Conservation (phyloP, 2,113 vertebrate genomes). For the Antechinus flavipes region DNA sequence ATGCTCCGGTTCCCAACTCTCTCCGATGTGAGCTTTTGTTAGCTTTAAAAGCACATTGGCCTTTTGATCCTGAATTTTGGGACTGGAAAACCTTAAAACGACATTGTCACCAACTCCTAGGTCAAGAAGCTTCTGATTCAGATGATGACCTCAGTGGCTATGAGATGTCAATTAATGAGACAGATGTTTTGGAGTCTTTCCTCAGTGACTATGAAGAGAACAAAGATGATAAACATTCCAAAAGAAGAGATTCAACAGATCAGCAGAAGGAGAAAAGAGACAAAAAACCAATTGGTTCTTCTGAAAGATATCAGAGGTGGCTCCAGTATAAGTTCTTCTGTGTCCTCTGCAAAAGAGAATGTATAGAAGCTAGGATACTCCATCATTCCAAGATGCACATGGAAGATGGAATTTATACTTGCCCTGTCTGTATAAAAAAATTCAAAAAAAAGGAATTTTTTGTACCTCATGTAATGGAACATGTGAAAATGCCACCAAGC, state of each 20-base stretch:
- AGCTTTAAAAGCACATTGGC: conserved; percentile 97
- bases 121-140: conserved; percentile 89
- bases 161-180: conserved; percentile 85
- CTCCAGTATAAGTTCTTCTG: conserved; percentile 94
- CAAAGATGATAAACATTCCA: conserved; percentile 82
- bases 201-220: conserved; percentile 84
- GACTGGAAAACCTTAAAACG: conserved; percentile 98
- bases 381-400: conserved; percentile 97
- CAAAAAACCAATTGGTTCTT: conserved; percentile 85
- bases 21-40: conserved; percentile 96
- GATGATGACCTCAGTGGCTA: conserved; percentile 88
- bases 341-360: conserved; percentile 92
- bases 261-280: conserved; percentile 85
- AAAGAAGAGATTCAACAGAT: conserved; percentile 74
- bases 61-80: conserved; percentile 99
- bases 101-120: conserved; percentile 92
- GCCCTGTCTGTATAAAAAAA: conserved; percentile 93
- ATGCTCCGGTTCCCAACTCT: conserved; percentile 93
- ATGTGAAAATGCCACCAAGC: conserved; percentile 90
- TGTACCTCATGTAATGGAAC: conserved; percentile 92
- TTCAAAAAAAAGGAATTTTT: conserved; percentile 93
- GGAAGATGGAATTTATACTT: conserved; percentile 90
- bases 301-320: conserved; percentile 89
- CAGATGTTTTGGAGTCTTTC: conserved; percentile 84
- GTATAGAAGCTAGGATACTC: conserved; percentile 91